A percentile compares a stretch with the other conserved stretches of the same genome.
Evolutionary conservation across 2,797 vertebrate genomes (phyloP).

Genomic region (Liasis olivaceus): DNA sequence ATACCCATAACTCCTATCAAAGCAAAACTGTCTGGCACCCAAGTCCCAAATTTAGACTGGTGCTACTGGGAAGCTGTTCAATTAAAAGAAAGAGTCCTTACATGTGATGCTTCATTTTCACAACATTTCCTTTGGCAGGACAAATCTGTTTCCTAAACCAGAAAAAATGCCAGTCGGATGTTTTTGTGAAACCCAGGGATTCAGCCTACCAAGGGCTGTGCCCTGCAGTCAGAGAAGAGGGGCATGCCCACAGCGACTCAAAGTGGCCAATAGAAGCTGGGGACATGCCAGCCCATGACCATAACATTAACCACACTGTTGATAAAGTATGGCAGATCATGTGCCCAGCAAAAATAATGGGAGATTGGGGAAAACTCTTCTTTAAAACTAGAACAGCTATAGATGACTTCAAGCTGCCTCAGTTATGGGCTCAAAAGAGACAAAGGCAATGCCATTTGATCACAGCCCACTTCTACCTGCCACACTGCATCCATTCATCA

Average conservation of each 20-base stretch:
- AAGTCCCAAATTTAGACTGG: conserved; percentile 1
- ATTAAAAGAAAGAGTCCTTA: neutral
- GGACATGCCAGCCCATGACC: neutral
- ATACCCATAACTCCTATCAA: neutral
- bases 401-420: neutral
- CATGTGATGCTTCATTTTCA: neutral
- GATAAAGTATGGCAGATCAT: neutral
- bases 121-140: conserved; percentile 1
- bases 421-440: neutral
- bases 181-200: neutral
- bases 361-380: neutral
- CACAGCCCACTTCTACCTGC: neutral
- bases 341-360: neutral
- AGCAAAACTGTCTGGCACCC: conserved; percentile 20
- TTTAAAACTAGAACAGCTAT: neutral
- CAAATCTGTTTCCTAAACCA: neutral
- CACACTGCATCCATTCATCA: neutral
- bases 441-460: neutral
- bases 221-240: neutral
- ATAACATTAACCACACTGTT: neutral
- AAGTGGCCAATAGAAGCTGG: neutral
- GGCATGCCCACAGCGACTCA: neutral
- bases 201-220: neutral
- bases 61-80: neutral
- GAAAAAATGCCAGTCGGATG: neutral